These are phyloP conservation scores for Pygocentrus nattereri DNA, from an alignment of 2,797 vertebrate genomes.

Conservation along the genomic window DNA sequence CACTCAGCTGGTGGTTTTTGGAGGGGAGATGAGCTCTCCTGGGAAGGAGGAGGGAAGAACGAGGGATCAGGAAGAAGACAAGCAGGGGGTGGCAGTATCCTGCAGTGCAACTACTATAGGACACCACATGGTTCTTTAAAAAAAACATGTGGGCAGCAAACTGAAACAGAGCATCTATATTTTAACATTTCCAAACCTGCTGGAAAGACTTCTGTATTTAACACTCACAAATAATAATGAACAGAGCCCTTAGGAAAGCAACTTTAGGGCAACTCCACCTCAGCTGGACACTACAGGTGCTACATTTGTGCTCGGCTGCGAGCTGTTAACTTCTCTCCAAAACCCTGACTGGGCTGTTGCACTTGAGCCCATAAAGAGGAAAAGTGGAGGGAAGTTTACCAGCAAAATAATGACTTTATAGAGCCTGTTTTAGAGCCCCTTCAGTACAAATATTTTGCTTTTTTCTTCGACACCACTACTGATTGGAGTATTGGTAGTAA, in stretches of 20 bases:
- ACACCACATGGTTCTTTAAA: neutral
- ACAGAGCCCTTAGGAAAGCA: neutral
- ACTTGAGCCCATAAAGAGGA: neutral
- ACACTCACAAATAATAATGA: neutral
- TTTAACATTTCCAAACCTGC: neutral
- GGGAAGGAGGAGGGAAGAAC: conserved; percentile 24
- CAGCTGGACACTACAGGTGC: conserved; percentile 32
- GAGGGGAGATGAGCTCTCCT: conserved; percentile 22
- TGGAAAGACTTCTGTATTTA: neutral
- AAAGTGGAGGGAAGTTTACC: neutral
- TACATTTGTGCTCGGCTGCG: neutral
- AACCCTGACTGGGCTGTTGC: conserved; percentile 1
- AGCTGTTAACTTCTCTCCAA: conserved; percentile 35
- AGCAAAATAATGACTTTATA: conserved; percentile 35
- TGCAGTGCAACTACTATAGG: conserved; percentile 3
- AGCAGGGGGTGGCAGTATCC: conserved; percentile 30
- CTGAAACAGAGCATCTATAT: conserved; percentile 2
- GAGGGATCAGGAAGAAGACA: conserved; percentile 51
- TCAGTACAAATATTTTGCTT: neutral
- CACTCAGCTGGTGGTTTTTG: conserved; percentile 17
- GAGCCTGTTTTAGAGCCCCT: neutral
- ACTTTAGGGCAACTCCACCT: neutral
- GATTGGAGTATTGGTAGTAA: neutral
- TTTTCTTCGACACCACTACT: neutral
- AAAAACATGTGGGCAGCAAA: neutral